phyloP scores from a whole-genome alignment of 2,797 vertebrate species.

The Acanthurus leucopareius region DNA sequence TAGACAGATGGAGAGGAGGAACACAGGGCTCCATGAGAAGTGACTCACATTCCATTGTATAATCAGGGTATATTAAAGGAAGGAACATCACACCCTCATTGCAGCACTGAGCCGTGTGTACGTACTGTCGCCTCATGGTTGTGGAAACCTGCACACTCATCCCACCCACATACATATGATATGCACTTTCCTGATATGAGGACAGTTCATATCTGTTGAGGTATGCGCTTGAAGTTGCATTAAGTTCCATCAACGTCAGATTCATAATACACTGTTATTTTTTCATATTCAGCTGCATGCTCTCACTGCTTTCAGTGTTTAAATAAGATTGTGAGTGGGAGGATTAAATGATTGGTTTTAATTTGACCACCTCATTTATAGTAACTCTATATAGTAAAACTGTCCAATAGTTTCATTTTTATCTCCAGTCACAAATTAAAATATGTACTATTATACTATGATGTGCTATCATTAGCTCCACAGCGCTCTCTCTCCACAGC shows the following conservation, averaged over 20 bases:
- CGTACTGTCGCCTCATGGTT: constrained; percentile 59
- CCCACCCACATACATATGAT: constrained; percentile 31
- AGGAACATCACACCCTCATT: constrained; percentile 86
- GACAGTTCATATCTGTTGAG: neutral
- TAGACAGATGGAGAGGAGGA: constrained; percentile 74
- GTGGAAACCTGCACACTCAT: constrained; percentile 53
- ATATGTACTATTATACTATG: neutral
- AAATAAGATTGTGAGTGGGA: neutral
- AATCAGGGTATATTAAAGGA: constrained; percentile 82
- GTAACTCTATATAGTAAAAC: constrained; percentile 6
- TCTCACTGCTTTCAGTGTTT: neutral
- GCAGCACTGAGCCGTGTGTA: constrained; percentile 71
- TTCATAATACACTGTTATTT: constrained; percentile 11
- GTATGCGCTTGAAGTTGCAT: constrained; percentile 6
- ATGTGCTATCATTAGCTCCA: too few species aligned
- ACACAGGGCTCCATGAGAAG: constrained; percentile 65
- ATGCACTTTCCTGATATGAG: constrained; percentile 22
- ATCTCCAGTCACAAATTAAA: neutral
- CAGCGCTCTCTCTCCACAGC: neutral
- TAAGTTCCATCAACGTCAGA: neutral
- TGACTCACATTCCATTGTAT: constrained; percentile 81
- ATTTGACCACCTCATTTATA: constrained; percentile 4
- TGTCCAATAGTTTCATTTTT: neutral
- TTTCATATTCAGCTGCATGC: neutral
- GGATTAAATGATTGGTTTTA: neutral